phyloP scores from a whole-genome alignment of 2,888 invertebrate genomes.

The Oconnorella tubifera region DNA sequence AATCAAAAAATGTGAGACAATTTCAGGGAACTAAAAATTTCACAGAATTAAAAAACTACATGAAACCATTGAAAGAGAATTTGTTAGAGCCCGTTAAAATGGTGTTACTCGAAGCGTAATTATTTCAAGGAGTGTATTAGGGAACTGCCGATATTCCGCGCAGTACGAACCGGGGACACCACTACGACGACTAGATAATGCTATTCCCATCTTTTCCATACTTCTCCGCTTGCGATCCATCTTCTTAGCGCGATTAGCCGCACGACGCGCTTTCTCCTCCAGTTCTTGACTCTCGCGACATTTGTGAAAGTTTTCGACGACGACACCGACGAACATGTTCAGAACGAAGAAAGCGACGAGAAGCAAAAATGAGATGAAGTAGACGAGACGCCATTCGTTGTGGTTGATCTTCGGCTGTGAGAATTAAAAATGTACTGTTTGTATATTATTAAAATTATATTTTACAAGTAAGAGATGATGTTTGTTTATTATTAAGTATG shows the following conservation, averaged over 20 bases:
- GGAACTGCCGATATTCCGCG: no score
- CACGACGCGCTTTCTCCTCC: constrained; percentile 87
- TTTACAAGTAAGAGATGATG: no score
- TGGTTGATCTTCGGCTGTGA: constrained; percentile 90
- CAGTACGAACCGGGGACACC: constrained; percentile 15
- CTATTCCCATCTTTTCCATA: constrained; percentile 58
- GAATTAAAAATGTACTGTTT: background rate
- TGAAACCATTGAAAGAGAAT: no score
- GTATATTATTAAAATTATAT: no score
- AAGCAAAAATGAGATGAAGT: constrained; percentile 97
- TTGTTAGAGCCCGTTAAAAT: no score
- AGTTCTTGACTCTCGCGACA: constrained; percentile 98
- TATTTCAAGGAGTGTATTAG: no score
- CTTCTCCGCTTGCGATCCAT: constrained; percentile 91
- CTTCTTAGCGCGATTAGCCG: constrained; percentile 78
- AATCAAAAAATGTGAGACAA: no score
- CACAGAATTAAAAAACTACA: no score
- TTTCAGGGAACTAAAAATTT: no score
- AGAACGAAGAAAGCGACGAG: constrained; percentile 98
- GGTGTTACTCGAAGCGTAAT: no score
- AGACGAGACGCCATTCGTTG: constrained; percentile 96
- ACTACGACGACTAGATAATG: constrained; percentile 14
- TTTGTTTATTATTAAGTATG: no score
- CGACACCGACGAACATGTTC: constrained; percentile 99
- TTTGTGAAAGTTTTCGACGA: constrained; percentile 98